These are phyloP conservation scores for Cyprinodon tularosa DNA, from an alignment of 2,113 vertebrate genomes.

Conservation along the genomic window DNA sequence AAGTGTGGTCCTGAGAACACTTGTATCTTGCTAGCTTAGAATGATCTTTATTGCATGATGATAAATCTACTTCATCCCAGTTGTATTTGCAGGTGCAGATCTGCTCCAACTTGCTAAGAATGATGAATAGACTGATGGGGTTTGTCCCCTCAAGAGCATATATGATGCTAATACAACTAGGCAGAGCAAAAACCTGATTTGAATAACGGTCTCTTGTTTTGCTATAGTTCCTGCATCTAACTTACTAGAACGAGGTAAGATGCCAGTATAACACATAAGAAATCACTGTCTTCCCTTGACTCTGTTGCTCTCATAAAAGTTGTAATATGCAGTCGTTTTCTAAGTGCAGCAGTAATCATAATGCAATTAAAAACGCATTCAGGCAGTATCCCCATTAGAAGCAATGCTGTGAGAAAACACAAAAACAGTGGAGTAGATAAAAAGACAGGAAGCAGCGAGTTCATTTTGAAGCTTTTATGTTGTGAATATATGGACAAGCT, in stretches of 20 bases:
- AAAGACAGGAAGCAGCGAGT: background rate
- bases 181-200: slow-evolving; percentile 34
- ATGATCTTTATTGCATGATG: slow-evolving; percentile 18
- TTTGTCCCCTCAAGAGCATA: slow-evolving; percentile 7
- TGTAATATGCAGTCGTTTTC: slow-evolving; percentile 29
- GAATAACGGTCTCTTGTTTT: slow-evolving; percentile 38
- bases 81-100: slow-evolving; percentile 14
- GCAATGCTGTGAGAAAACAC: slow-evolving; percentile 9
- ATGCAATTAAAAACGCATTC: slow-evolving; percentile 67
- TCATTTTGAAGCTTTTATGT: background rate
- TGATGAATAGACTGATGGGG: slow-evolving; percentile 1
- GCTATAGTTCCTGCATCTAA: slow-evolving; percentile 25
- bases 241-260: slow-evolving; percentile 33
- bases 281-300: slow-evolving; percentile 5
- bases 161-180: slow-evolving; percentile 1
- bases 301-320: slow-evolving; percentile 32
- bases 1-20: slow-evolving; percentile 16
- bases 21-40: background rate
- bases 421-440: background rate
- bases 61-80: slow-evolving; percentile 49
- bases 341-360: slow-evolving; percentile 51
- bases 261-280: slow-evolving; percentile 17
- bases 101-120: slow-evolving; percentile 42
- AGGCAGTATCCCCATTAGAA: slow-evolving; percentile 27
- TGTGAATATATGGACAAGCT: background rate